Evolutionary conservation across 2,797 vertebrate genomes (phyloP), one percentile per base, ranked within the genome.

Genomic region (Cichlasoma orientale): DNA sequence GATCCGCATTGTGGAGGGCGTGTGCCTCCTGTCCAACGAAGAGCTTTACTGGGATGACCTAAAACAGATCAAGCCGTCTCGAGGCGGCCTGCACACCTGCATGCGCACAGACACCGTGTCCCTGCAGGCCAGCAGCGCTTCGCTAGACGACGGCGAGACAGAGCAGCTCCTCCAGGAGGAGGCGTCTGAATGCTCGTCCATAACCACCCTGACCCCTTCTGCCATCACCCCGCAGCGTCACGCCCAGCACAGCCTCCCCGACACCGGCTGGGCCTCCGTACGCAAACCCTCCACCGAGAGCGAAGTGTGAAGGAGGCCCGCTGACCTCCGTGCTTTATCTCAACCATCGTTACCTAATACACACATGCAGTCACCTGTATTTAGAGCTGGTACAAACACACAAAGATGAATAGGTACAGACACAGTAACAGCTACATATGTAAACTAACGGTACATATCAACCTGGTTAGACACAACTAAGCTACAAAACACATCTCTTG

Each of bases 151-250:
- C 82, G 97, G 96, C 0, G 98, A 99, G 94, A 99, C 96, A 1
- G 98, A 99, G 95, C 98, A 99, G 93, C 96, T 99, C 81, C 94
- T 99, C 21, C 98, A 97, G 91, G 98, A 98, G 84, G 98, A 99
- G 88, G 96, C 96, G 54, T 99, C 98, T 0, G 98, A 99, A 78
- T 98, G 98, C 90, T 97, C 98, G 93, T 99, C 97, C 27, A 96
- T 99, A 76, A 96, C 96, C 75, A 97, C 97, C 23, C 95, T 99
- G 78, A 97, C 97, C 68, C 97, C 96, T 12, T 91, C 93, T 8
- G 92, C 92, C 53, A 93, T 96, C 82, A 92, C 91, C 86, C 97
- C 97, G 5, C 97, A 97, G 73, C 96, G 97, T 25, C 96, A 97
- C 75, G 94, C 95, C 86, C 96, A 97, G 0, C 95, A 95, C 88